phyloP scores from a whole-genome alignment of 2,888 invertebrate species.

The Endotricha flammealis region DNA sequence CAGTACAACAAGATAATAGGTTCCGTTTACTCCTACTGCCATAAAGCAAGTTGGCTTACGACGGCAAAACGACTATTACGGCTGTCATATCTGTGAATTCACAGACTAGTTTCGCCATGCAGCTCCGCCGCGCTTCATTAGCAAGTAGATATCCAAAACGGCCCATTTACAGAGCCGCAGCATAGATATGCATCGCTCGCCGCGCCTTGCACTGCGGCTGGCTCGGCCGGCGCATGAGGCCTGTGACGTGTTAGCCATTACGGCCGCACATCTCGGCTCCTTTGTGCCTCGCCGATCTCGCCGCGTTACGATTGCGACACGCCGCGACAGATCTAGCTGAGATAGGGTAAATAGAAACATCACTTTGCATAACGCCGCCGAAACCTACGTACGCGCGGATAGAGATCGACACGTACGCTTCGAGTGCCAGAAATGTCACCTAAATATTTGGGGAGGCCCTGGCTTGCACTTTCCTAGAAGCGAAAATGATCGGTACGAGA shows the following conservation, averaged over 20 bases:
- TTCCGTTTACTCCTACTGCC: slow-evolving; percentile 25
- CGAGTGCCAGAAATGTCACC: slow-evolving; percentile 56
- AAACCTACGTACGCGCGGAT: slow-evolving; percentile 51
- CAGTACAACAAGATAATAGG: slow-evolving; percentile 17
- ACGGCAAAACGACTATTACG: slow-evolving; percentile 54
- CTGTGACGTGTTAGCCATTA: slow-evolving; percentile 71
- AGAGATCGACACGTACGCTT: slow-evolving; percentile 48
- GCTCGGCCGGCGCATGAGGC: slow-evolving; percentile 35
- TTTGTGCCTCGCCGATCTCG: slow-evolving; percentile 68
- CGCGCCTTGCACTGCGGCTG: slow-evolving; percentile 46
- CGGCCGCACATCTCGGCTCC: slow-evolving; percentile 69
- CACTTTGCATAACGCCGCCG: slow-evolving; percentile 67
- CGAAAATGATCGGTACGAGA: slow-evolving; percentile 39
- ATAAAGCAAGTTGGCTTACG: slow-evolving; percentile 51
- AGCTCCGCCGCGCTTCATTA: slow-evolving; percentile 64
- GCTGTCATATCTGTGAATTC: slow-evolving; percentile 64
- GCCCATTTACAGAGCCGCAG: slow-evolving; percentile 70
- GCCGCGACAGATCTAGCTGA: slow-evolving; percentile 66
- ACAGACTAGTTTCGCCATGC: slow-evolving; percentile 60
- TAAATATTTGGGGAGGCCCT: slow-evolving; percentile 35
- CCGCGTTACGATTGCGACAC: slow-evolving; percentile 69
- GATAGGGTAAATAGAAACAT: slow-evolving; percentile 74
- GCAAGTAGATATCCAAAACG: slow-evolving; percentile 75
- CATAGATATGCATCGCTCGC: slow-evolving; percentile 67
- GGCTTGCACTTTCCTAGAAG: slow-evolving; percentile 26